Evolutionary conservation across 2,888 invertebrate species (phyloP).

Genomic region (Coelopa pilipes): DNA sequence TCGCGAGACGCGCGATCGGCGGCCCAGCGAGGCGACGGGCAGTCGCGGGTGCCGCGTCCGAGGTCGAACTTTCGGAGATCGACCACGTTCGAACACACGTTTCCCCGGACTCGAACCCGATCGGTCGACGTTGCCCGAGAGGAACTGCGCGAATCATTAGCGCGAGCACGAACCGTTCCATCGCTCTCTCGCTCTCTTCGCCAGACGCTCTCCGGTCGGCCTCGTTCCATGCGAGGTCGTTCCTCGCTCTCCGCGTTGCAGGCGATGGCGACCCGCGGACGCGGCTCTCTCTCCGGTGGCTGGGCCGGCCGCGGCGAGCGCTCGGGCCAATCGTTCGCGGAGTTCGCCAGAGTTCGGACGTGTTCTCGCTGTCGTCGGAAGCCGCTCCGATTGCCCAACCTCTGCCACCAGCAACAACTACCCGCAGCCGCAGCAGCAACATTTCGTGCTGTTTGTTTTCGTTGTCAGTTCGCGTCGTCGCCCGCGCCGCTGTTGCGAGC

Average conservation of each 20-base stretch:
- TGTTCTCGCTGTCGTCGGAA: slow-evolving; percentile 10
- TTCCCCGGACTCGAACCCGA: too few species aligned
- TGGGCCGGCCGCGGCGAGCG: background rate
- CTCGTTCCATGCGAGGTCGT: background rate
- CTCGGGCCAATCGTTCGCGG: slow-evolving; percentile 29
- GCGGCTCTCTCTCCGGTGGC: background rate
- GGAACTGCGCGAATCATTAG: too few species aligned
- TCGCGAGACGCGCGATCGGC: too few species aligned
- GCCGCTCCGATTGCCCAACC: background rate
- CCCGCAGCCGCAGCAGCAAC: slow-evolving; percentile 25
- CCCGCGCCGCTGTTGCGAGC: background rate
- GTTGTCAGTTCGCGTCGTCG: slow-evolving; percentile 22
- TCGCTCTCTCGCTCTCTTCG: background rate
- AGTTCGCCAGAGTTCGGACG: slow-evolving; percentile 24
- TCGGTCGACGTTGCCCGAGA: too few species aligned
- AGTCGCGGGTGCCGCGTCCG: too few species aligned
- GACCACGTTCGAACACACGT: too few species aligned
- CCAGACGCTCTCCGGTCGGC: background rate
- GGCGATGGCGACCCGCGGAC: background rate
- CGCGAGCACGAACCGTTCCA: background rate
- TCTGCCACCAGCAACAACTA: background rate
- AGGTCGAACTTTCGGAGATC: too few species aligned
- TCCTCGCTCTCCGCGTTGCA: background rate
- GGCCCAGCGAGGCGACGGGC: too few species aligned
- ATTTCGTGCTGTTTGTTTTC: slow-evolving; percentile 25